Percentiles rank a stretch among this genome's conserved stretches.
Evolutionary conservation across 2,113 vertebrate genomes (phyloP).

Genomic region (Tupaia tana): DNA sequence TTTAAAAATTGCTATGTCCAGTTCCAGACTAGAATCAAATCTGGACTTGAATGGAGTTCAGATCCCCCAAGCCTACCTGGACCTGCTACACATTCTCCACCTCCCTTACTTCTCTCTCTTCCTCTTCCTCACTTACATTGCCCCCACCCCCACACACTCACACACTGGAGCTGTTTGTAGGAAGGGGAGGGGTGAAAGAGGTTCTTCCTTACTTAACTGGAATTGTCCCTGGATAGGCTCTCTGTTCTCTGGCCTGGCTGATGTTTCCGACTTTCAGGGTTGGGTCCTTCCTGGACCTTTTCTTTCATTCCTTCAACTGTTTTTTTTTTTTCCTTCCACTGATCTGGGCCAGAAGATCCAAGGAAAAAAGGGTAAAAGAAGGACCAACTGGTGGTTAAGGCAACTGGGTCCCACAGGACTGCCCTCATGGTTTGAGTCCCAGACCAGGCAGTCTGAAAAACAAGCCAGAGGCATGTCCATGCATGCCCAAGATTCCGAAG

Average conservation of each 20-base stretch:
- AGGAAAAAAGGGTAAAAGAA: too few species aligned
- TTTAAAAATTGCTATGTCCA: too few species aligned
- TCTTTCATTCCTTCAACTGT: background rate
- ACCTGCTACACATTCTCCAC: rapidly evolving
- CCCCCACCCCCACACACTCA: too few species aligned
- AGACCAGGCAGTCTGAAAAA: too few species aligned
- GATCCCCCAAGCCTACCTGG: background rate
- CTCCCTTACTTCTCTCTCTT: background rate
- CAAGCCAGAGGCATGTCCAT: too few species aligned
- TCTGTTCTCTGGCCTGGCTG: background rate
- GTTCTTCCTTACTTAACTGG: background rate
- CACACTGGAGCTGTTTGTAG: background rate
- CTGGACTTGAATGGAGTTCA: background rate
- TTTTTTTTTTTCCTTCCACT: background rate
- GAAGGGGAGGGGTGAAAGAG: background rate
- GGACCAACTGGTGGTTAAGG: too few species aligned
- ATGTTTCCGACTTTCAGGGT: background rate
- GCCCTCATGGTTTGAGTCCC: too few species aligned
- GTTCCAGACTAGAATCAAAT: background rate
- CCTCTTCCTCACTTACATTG: background rate
- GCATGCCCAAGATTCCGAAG: too few species aligned
- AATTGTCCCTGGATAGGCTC: background rate
- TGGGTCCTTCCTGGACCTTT: background rate
- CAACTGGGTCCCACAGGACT: too few species aligned
- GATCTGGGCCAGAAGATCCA: background rate